Conservation (phyloP, 2,797 vertebrate species). For the Hemibagrus guttatus region DNA sequence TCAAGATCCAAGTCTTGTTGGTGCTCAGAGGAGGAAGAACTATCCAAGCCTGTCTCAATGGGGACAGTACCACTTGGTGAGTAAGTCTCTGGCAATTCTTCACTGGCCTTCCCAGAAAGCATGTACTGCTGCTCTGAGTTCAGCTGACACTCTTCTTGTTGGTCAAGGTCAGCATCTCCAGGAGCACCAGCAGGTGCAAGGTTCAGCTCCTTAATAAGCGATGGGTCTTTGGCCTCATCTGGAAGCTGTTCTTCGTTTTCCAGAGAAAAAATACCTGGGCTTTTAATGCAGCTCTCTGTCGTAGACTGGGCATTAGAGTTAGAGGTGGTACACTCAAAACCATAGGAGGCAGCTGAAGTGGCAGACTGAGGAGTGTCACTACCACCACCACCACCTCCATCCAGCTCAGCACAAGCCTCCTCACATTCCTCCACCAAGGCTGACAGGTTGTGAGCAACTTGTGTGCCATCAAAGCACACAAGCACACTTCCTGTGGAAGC, state of each 20-base stretch:
- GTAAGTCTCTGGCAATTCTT: conserved; percentile 35
- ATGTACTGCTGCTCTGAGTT: conserved; percentile 70
- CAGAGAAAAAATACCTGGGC: conserved; percentile 78
- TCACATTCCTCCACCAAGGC: conserved; percentile 72
- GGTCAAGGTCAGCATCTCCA: conserved; percentile 24
- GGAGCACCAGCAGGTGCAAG: conserved; percentile 32
- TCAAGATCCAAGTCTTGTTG: conserved; percentile 61
- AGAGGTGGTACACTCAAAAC: conserved; percentile 73
- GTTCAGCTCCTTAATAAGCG: conserved; percentile 57
- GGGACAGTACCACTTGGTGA: conserved; percentile 28
- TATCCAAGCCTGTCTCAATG: conserved; percentile 36
- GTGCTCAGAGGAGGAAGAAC: conserved; percentile 48
- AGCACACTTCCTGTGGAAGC: conserved; percentile 18
- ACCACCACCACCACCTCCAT: conserved; percentile 62
- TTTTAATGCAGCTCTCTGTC: conserved; percentile 76
- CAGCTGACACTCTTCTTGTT: conserved; percentile 35
- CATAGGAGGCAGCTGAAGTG: conserved; percentile 74
- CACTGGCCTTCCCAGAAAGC: conserved; percentile 64
- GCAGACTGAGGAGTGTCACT: conserved; percentile 73
- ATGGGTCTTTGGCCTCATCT: conserved; percentile 71
- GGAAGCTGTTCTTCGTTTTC: conserved; percentile 72
- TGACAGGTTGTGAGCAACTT: conserved; percentile 64
- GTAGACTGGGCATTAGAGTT: conserved; percentile 77
- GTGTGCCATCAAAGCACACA: conserved; percentile 52
- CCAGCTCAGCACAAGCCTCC: conserved; percentile 55